Base-by-base conservation (phyloP, 2,113 vertebrate genomes). In the Coracopsis vasa region DNA sequence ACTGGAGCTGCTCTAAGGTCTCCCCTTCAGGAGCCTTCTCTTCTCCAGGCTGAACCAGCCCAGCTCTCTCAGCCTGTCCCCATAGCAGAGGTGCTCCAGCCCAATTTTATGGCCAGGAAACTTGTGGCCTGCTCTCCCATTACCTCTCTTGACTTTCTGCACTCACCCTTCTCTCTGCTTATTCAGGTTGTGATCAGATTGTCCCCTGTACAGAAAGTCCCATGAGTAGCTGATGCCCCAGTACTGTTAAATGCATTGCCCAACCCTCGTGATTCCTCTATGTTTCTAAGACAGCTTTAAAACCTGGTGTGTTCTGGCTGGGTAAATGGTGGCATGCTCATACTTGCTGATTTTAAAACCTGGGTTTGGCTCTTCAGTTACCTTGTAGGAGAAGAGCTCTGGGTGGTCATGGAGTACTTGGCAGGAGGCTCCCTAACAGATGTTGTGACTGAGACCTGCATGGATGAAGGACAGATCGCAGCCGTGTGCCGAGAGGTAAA, bases 361-460 rank as follows among this genome's bases (percentile, higher is more conserved):
- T 80, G 11, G 0, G 35, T 74, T 60, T 71, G 95, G 18, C 86
- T 80, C 8, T 77, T 87, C 96, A 99, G 99, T 97, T 99, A 99
- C 98, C 98, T 99, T 64, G 99, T 99, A 80, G 99, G 99, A 19
- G 99, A 99, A n/a, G 99, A 99, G 95, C 98, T 99, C 33, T 99
- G 99, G 99, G 99, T 99, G 83, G 99, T 99, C 93, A 99, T 99
- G 99, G 99, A 99, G 96, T 99, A 99, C 96, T 96, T 99, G 98
- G 99, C 99, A 4, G 99, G 99, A 94, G 99, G 99, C 11, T 99
- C 99, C 25, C 95, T 99, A 44, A 99, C 99, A 0, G 99, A 99
- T 7, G 99, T 99, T 0, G 99, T 99, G 85, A 99, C 99, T 0
- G 99, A 99, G 97, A 99, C 99, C 33, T 99, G 99, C 97, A 99